Evolutionary conservation across 2,113 vertebrate genomes (phyloP), one percentile per base, ranked within the genome.

Genomic region (Spheniscus mendiculus): DNA sequence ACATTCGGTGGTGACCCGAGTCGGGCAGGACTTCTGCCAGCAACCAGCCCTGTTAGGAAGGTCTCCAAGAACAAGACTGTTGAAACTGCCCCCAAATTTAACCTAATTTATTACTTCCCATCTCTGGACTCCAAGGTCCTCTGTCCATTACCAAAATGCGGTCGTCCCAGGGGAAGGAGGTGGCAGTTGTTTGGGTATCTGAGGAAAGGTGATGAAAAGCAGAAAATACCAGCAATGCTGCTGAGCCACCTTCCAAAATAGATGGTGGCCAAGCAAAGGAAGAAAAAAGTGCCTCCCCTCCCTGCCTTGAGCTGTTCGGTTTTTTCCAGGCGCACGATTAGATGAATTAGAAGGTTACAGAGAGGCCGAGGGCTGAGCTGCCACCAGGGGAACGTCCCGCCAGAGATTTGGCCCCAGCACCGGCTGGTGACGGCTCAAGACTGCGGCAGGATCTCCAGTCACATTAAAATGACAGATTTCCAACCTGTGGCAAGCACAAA

Each of bases 401-500:
- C 4, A 4, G 59, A 49, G 71, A n/a, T 83, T 67, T 80, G 71
- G 26, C 61, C 61, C 58, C 8, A 5, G 65, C 61, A 40, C 16
- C 0, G 0, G 45, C 76, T 70, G 69, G 84, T 34, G 78, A 30
- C 3, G 16, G 89, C 81, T 87, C 77, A 89, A 76, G 21, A 9
- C 45, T 25, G 9, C 13, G 0, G 10, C 89, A 58, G 65, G 42
- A 74, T 82, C 82, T 71, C 59, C 77, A 56, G 61, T 32, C 77
- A 36, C 77, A 49, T 80, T 63, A 66, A 87, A 82, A 72, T 74
- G 73, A 86, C 52, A 65, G 40, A 85, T 87, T 89, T 42, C 58
- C 34, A 66, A 36, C 30, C 42, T 9, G 30, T 27, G 55, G 36
- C 67, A 25, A 81, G 55, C 59, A 58, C 0, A 3, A 58, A 82